Base-by-base conservation (phyloP, 2,797 vertebrate genomes). In the Bovichtus variegatus region DNA sequence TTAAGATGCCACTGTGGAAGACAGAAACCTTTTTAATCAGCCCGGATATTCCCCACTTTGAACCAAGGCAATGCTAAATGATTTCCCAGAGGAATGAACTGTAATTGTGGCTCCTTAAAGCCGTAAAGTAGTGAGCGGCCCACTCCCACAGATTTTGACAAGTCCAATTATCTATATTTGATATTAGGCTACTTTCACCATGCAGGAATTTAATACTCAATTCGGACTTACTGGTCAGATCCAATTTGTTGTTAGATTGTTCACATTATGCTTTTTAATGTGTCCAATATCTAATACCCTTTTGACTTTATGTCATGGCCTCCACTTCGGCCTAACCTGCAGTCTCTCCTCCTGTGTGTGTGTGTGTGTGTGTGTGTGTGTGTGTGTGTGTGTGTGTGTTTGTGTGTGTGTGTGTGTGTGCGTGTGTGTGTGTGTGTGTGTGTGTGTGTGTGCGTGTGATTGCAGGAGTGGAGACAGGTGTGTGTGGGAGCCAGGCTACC, bases 1-100 rank as follows among this genome's bases (percentile, higher is more conserved):
- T 36, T 41, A 55, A 70, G 75, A 67, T 63, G 74, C 71, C 49
- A 53, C 27, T 2, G 53, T 55, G 58, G 68, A 29, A 72, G 64
- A 74, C 16, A 31, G 74, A 44, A 69, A 76, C 41, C 79, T 76
- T 76, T 77, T 70, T 77, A 87, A 89, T 81, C 64, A 79, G 47
- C 60, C 19, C 18, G 1, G 10, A 69, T 57, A 76, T 71, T 71
- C 57, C 57, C 18, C 47, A 34, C 47, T 78, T 60, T 57, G 51
- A 78, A 68, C 69, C 16, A 31, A 38, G 43, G 51, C 63, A 27
- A 64, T 60, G 36, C 59, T 54, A 71, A 78, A 63, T 71, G 58
- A 82, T 84, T 83, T 81, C 74, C 61, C 71, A 0, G 10, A 74
- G 64, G 71, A 67, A 9, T 18, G 13, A 79, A 67, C 1, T 6